Percentiles rank a stretch among this genome's conserved stretches.
phyloP scores from a whole-genome alignment of 2,888 invertebrate species.

The Odontothrips loti region DNA sequence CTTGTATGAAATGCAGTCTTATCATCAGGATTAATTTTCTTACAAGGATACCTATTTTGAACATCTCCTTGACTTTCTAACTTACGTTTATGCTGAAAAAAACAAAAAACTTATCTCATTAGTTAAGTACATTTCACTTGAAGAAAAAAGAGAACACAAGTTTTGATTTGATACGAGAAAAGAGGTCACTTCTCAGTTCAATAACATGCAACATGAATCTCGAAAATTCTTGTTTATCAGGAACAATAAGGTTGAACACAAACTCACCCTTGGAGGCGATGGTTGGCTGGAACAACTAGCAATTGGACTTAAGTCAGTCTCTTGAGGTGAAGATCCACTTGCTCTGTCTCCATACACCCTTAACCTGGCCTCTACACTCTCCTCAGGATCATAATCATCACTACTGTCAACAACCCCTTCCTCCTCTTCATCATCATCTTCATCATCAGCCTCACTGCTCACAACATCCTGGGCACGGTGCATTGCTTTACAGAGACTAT shows the following conservation, averaged over 20 bases:
- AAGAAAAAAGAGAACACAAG: constrained; percentile 27
- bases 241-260: not conserved
- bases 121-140: constrained; percentile 2
- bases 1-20: constrained; percentile 42
- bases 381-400: not conserved
- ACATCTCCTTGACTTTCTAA: constrained; percentile 43
- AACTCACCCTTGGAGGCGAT: constrained; percentile 1
- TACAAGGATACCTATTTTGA: constrained; percentile 52
- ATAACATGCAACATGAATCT: not conserved
- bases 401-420: not conserved
- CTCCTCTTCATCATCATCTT: constrained; percentile 31
- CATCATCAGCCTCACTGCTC: not conserved
- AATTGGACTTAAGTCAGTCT: constrained; percentile 17
- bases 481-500: not conserved
- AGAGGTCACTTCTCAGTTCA: not conserved
- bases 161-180: constrained; percentile 28
- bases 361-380: constrained; percentile 22
- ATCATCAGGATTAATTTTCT: constrained; percentile 53
- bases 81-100: constrained; percentile 50
- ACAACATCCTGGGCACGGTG: not conserved
- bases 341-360: constrained; percentile 16
- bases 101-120: constrained; percentile 33
- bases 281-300: constrained; percentile 18
- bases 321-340: constrained; percentile 8
- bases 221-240: not conserved